A percentile compares a stretch with the other conserved stretches of the same genome.
Evolutionary conservation across 1,140 invertebrate genomes (phyloP).

Genomic region (Sminthurinus signatus): DNA sequence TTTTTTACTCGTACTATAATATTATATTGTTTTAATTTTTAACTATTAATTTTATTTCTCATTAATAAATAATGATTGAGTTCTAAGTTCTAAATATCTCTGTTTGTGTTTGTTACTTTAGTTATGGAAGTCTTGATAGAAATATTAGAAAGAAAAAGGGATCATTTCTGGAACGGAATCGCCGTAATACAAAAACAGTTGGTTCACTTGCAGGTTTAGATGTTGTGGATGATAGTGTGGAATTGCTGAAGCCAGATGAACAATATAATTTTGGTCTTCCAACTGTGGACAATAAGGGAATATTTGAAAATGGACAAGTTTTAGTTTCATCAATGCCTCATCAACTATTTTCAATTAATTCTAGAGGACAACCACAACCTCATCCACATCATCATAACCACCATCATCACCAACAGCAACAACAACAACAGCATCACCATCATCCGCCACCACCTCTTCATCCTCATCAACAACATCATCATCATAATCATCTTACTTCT

Average conservation of each 20-base stretch:
- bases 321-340: no score
- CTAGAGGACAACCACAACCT: neutral
- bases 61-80: no score
- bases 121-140: slow-evolving; percentile 36
- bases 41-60: no score
- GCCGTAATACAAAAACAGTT: slow-evolving; percentile 34
- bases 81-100: no score
- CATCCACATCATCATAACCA: neutral
- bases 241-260: slow-evolving; percentile 30
- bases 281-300: neutral
- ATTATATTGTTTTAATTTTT: neutral
- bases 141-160: slow-evolving; percentile 32
- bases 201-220: slow-evolving; percentile 25
- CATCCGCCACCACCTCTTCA: no score
- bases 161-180: slow-evolving; percentile 15
- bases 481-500: neutral
- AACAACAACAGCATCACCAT: no score
- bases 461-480: neutral
- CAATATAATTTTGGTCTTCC: slow-evolving; percentile 34
- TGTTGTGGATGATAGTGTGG: slow-evolving; percentile 12
- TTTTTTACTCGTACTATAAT: no score
- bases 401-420: no score
- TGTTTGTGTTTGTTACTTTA: neutral
- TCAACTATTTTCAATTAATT: neutral
- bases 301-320: no score